These are phyloP conservation scores for Verasper variegatus DNA, from an alignment of 2,113 vertebrate species.

Conservation along the genomic window DNA sequence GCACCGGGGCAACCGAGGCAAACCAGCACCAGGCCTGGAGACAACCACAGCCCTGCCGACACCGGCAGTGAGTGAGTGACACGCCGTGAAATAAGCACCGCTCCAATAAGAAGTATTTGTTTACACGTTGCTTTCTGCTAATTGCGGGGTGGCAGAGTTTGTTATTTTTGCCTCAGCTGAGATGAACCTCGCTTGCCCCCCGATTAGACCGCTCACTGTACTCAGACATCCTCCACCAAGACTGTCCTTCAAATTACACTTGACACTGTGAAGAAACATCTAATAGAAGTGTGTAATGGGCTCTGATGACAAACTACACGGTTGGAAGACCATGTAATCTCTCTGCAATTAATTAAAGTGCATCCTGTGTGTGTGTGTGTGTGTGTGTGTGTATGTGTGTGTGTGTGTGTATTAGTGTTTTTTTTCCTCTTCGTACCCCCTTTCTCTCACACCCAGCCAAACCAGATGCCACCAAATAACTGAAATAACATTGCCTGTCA, in stretches of 20 bases:
- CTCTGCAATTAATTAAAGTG: conserved; percentile 99
- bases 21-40: conserved; percentile 48
- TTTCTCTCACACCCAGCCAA: conserved; percentile 74
- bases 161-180: conserved; percentile 72
- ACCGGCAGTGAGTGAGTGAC: conserved; percentile 74
- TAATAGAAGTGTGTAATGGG: conserved; percentile 99
- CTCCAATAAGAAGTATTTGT: conserved; percentile 76
- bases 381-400: conserved; percentile 30
- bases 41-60: conserved; percentile 51
- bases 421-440: conserved; percentile 36
- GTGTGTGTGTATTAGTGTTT: conserved; percentile 55
- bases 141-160: conserved; percentile 76
- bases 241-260: conserved; percentile 98
- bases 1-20: conserved; percentile 43
- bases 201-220: conserved; percentile 88
- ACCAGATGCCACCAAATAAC: conserved; percentile 97
- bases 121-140: conserved; percentile 77
- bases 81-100: conserved; percentile 74
- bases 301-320: conserved; percentile 99
- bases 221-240: conserved; percentile 88
- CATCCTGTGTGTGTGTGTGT: conserved; percentile 80
- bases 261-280: conserved; percentile 99
- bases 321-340: conserved; percentile 99
- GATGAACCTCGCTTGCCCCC: conserved; percentile 71
- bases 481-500: conserved; percentile 97